phyloP scores from a whole-genome alignment of 2,113 vertebrate species.

The Aramus guarauna region DNA sequence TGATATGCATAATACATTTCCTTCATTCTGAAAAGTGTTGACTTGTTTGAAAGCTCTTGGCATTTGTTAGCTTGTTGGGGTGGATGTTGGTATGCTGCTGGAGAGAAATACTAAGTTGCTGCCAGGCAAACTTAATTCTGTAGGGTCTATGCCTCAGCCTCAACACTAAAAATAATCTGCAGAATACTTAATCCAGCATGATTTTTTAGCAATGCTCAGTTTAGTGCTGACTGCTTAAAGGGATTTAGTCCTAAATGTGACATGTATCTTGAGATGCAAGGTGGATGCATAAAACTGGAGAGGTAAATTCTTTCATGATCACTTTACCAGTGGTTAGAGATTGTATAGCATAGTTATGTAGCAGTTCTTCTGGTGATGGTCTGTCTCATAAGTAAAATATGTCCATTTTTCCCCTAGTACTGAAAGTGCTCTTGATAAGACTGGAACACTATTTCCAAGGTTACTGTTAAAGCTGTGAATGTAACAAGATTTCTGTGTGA shows the following conservation, averaged over 20 bases:
- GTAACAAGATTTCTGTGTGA: neutral
- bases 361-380: neutral
- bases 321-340: neutral
- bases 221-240: neutral
- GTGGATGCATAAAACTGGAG: neutral
- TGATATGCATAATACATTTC: neutral
- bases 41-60: neutral
- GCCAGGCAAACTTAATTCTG: neutral
- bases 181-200: neutral
- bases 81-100: neutral
- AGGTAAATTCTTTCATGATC: neutral
- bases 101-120: neutral
- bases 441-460: neutral
- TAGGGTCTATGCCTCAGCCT: neutral
- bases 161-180: neutral
- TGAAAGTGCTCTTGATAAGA: neutral
- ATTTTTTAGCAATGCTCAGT: neutral
- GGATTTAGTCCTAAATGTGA: neutral
- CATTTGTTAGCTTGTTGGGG: neutral
- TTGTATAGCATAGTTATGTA: neutral
- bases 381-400: neutral
- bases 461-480: neutral
- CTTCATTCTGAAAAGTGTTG: neutral
- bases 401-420: neutral
- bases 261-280: neutral